Base-by-base conservation (phyloP, 2,113 vertebrate genomes). In the Sapajus apella region DNA sequence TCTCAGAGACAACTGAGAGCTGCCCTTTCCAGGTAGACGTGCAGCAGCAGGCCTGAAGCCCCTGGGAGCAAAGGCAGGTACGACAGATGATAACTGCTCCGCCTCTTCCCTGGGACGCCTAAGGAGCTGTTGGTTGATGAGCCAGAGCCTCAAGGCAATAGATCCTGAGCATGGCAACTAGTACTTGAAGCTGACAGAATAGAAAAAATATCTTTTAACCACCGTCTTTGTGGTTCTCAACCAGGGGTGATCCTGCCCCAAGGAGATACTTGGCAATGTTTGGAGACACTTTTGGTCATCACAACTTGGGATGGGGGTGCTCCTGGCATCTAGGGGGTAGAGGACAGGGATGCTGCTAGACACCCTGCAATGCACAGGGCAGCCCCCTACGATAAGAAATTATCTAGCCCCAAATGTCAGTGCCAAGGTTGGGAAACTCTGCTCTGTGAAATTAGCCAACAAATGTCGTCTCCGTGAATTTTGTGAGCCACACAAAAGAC, bases 311-410 rank as follows among this genome's bases (percentile, higher is more conserved):
- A 12, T 7, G 20, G 16, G 40, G 66, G 8, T 43, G 45, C 5
- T 30, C 0, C 4, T 20, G 13, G 43, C 52, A 75, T 27, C 52
- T 9, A 25, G 25, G 30, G 11, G 47, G 77, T 21, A 17, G 64
- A 45, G 52, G 23, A n/a, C 47, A n/a, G 20, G 16, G 55, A 37
- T 47, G 8, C 12, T 8, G 3, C 40, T 40, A 3, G 12, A 20
- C n/a, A 32, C 0, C 11, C 11, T 5, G 3, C 4, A 10, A 2
- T 1, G 12, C 14, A 6, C 17, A 52, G 23, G 68, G 12, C 12
- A 3, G 32, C 13, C 14, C 18, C 14, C 8, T 13, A 25, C 3
- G 4, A 8, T 20, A 52, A 87, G 58, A 66, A 23, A 1, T 20
- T 8, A 4, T 14, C n/a, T 37, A 23, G 55, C 25, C 64, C 17